Conservation (phyloP, 2,113 vertebrate species). For the Percina caprodes region DNA sequence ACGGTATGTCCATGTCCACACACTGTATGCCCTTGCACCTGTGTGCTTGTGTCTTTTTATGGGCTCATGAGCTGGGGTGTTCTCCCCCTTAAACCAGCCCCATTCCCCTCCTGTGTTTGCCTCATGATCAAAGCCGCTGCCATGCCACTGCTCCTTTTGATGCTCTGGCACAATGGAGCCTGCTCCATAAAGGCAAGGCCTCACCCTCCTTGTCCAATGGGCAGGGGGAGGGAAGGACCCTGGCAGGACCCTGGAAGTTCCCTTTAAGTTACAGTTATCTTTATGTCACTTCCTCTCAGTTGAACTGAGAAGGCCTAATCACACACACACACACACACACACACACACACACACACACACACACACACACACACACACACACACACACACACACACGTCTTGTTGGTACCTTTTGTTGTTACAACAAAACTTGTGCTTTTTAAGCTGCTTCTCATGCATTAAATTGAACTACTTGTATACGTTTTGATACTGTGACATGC, state of each 20-base stretch:
- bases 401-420: constrained; percentile 21
- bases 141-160: constrained; percentile 70
- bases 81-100: constrained; percentile 40
- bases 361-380: no score
- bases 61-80: constrained; percentile 58
- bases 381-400: background rate
- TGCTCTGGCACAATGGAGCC: constrained; percentile 66
- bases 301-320: background rate
- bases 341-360: background rate
- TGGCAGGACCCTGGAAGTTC: constrained; percentile 39
- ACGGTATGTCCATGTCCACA: constrained; percentile 24
- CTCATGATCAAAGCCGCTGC: constrained; percentile 75
- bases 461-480: constrained; percentile 13
- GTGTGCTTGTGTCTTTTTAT: constrained; percentile 62
- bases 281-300: background rate
- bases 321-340: no score
- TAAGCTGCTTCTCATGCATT: constrained; percentile 4
- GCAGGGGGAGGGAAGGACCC: constrained; percentile 7
- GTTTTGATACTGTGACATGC: constrained; percentile 21
- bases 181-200: constrained; percentile 54
- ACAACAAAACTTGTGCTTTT: constrained; percentile 18
- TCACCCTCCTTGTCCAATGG: constrained; percentile 38
- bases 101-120: constrained; percentile 42
- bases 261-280: background rate
- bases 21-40: constrained; percentile 58